Evolutionary conservation across 37 sponge, comb jelly and placozoan species (phyloP), one percentile per base, ranked within the genome.

Genomic region (Trichoplax adhaerens): DNA sequence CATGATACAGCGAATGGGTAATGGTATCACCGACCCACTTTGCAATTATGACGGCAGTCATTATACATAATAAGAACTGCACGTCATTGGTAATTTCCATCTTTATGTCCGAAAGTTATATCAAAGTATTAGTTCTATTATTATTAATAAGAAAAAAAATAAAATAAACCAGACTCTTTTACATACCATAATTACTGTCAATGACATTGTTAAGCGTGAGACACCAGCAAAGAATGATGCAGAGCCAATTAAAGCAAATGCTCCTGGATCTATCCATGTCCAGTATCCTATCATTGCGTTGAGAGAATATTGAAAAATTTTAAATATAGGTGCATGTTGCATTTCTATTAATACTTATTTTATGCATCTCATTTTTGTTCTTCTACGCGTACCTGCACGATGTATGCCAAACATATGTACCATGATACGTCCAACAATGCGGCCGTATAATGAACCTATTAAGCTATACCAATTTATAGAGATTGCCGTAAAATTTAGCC

Each of bases 241-340:
- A 49, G 80, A 74, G 5, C 80, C 80, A 53, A 79, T 79, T 12
- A 79, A 74, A 58, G 80, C 80, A 5, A 79, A 76, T 7, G 80
- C 80, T 1, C 80, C 80, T 47, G 80, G 80, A 50, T 79, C 80
- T 3, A 79, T 70, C 80, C 80, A 79, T 4, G 67, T 74, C 80
- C 80, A 79, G 53, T 58, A 72, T 67, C 69, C 48, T 10, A 7
- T 12, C 29, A 12, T 8, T 29, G 29, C 29, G 29, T 29, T 29
- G 29, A 8, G 12, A 67, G 10, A 67, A 7, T 67, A 8, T 67
- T 52, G 10, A 12, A 8, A 52, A 8, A 67, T 10, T 10, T 12
- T 12, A 67, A 7, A n/a, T 52, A 67, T 8, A 10, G 12, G 8
- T 67, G 69, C 46, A 10, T n/a, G 46, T 8, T 8, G 48, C 48